Evolutionary conservation across 1,140 invertebrate genomes (phyloP), one percentile per base, ranked within the genome.

Genomic region (Yoshiicerus persimilis): DNA sequence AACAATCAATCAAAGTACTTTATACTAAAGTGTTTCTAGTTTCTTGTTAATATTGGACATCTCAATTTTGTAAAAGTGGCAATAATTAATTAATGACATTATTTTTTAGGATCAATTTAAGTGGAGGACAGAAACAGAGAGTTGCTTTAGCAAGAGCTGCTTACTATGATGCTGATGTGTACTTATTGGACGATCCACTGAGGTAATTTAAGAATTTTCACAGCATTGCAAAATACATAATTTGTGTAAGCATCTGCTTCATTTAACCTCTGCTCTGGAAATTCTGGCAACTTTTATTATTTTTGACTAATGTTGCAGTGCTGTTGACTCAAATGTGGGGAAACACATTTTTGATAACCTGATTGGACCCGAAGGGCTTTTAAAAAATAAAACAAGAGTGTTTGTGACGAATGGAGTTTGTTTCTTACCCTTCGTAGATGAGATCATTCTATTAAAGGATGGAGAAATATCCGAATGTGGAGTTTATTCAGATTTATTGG

Each of bases 261-360:
- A 16, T 91, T 95, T 87, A 95, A 95, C 92, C 94, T 95, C 91
- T 94, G 94, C n/a, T n/a, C n/a, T n/a, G n/a, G n/a, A n/a, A n/a
- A n/a, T n/a, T n/a, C n/a, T n/a, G n/a, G n/a, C n/a, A n/a, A n/a
- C n/a, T n/a, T n/a, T n/a, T 64, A 8, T 23, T 64, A 64, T 93
- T n/a, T 91, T 95, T 87, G 95, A 95, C 92, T 94, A 95, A 91
- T 94, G 94, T 4, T 92, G 95, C 4, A 94, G 93, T 70, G 94
- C 94, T 8, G 92, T 95, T 41, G 95, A 95, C 91, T 91, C 93
- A 34, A 93, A 95, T 90, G 94, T 95, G 41, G 92, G 93, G 6
- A 92, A 92, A 77, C 93, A 94, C 87, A 93, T 95, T 20, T 95
- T 95, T 91, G 93, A 94, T 25, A 92, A 94, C 41, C 93, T 94